Conservation (phyloP, 2,797 vertebrate species). For the Smutsia temminckii region DNA sequence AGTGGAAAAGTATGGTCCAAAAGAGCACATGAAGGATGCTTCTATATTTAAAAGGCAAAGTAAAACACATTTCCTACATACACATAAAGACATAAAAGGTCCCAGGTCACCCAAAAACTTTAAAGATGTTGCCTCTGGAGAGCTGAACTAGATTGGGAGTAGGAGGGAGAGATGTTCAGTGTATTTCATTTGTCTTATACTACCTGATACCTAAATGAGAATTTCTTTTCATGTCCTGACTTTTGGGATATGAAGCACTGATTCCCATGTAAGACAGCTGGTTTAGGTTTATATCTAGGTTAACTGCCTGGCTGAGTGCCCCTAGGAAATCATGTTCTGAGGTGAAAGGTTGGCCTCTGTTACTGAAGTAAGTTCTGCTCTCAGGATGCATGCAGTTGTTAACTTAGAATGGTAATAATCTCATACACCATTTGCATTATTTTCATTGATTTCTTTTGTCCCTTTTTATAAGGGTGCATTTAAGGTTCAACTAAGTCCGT, state of each 20-base stretch:
- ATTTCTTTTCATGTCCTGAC: neutral
- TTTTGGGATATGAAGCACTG: neutral
- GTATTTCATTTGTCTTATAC: neutral
- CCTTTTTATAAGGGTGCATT: neutral
- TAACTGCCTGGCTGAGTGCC: neutral
- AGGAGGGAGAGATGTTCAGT: neutral
- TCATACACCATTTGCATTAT: neutral
- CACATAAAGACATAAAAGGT: neutral
- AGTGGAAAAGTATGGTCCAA: neutral
- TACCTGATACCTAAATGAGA: neutral
- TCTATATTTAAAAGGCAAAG: neutral
- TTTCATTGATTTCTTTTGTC: neutral
- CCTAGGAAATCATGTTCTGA: neutral
- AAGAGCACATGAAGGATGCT: neutral
- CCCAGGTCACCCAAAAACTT: neutral
- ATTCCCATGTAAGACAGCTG: neutral
- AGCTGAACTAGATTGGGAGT: neutral
- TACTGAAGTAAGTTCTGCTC: neutral
- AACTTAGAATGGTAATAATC: neutral
- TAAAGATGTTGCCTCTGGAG: neutral
- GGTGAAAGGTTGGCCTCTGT: neutral
- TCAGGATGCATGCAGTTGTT: neutral
- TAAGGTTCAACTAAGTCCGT: neutral
- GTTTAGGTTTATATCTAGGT: neutral
- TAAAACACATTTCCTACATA: neutral